Evolutionary conservation across 2,888 invertebrate species (phyloP), one percentile per base, ranked within the genome.

Genomic region (Pterostichus madidus): DNA sequence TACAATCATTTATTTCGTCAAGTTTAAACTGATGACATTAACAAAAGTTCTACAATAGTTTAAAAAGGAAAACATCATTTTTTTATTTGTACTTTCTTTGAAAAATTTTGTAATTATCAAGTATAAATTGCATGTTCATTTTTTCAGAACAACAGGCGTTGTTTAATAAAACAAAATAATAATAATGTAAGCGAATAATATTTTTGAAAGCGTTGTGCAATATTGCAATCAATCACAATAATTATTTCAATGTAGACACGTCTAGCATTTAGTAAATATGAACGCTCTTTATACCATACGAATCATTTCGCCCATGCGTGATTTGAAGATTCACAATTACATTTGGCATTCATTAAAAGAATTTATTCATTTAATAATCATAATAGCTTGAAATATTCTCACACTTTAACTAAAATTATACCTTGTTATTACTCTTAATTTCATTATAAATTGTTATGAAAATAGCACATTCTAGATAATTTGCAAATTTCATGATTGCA

Each of bases 301-400:
- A 24, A 46, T 52, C 7, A 52, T 75, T 52, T 52, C 31, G 8
- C 15, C 11, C 75, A 52, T 75, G 52, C 49, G 49, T 75, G 49
- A 49, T 6, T 15, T 49, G n/a, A 31, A 52, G 24, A 75, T 46
- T 13, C 31, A 35, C 75, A 49, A 75, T 75, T 75, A 75, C 52
- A 52, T 75, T 75, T 75, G 75, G 52, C 75, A 75, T 75, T 52
- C 32, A 75, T 75, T 53, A 75, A 73, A 35, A 64, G 68, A 44
- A 17, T 71, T 44, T 44, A 44, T 71, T 15, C 17, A 71, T 71
- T 71, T 71, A 71, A 71, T 44, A 71, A 71, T 71, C 39, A 39
- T 71, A 71, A 71, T 71, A 71, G 24, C 68, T 11, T 39, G 44
- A 44, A 44, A 44, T 71, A 64, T 71, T 71, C 68, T 71, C 68